Conservation (phyloP, 2,797 vertebrate species). For the Coccyzus lansbergi region DNA sequence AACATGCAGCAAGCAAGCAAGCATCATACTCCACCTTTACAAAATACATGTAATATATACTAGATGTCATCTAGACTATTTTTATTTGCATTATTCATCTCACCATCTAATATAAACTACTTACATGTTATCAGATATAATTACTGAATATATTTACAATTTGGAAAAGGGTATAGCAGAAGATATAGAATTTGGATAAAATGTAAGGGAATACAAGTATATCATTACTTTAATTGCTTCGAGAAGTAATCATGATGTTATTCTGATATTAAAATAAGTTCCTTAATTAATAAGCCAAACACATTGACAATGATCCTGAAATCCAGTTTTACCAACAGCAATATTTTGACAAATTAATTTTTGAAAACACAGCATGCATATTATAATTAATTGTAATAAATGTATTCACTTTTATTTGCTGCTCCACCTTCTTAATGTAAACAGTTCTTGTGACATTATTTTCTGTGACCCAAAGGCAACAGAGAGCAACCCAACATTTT, state of each 20-base stretch:
- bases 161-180: conserved; percentile 27
- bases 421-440: conserved; percentile 40
- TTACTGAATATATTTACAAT: conserved; percentile 62
- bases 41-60: conserved; percentile 21
- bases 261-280: conserved; percentile 62
- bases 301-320: conserved; percentile 42
- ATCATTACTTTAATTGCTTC: conserved; percentile 61
- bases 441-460: background rate
- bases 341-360: conserved; percentile 46
- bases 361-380: background rate
- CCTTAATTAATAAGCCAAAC: conserved; percentile 65
- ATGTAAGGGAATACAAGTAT: conserved; percentile 33
- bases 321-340: conserved; percentile 36
- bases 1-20: background rate
- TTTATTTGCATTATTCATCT: conserved; percentile 32
- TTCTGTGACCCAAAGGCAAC: conserved; percentile 3
- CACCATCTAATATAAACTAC: conserved; percentile 42
- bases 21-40: background rate
- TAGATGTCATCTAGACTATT: conserved; percentile 9
- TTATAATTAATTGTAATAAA: conserved; percentile 29
- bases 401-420: conserved; percentile 15
- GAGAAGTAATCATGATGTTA: conserved; percentile 49
- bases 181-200: conserved; percentile 55
- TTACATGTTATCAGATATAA: conserved; percentile 66
- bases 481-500: conserved; percentile 6